Evolutionary conservation across 1,140 invertebrate genomes (phyloP).

Genomic region (Orchesella cincta): DNA sequence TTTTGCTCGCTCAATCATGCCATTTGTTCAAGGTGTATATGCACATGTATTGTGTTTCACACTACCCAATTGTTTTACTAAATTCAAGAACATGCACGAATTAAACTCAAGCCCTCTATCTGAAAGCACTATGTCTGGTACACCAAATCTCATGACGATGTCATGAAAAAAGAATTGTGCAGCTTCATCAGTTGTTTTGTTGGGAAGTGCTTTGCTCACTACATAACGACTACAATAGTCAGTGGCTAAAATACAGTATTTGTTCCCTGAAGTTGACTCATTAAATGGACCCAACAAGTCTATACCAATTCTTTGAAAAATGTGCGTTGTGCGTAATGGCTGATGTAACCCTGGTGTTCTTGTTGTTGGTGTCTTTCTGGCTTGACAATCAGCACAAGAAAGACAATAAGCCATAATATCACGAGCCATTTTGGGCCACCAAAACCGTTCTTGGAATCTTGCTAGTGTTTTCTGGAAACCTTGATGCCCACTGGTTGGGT

Average conservation of each 20-base stretch:
- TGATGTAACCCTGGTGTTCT: not conserved
- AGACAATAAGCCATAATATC: not conserved
- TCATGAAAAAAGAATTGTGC: conserved; percentile 50
- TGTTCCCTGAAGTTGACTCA: conserved; percentile 22
- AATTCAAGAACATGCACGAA: conserved; percentile 1
- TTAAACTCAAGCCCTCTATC: conserved; percentile 49
- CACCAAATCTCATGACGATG: conserved; percentile 50
- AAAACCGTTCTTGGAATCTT: not conserved
- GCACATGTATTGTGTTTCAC: conserved; percentile 46
- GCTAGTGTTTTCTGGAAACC: not conserved
- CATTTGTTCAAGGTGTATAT: conserved; percentile 57
- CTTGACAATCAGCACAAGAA: not conserved
- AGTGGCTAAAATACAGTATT: conserved; percentile 52
- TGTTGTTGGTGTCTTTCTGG: not conserved
- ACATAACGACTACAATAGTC: conserved; percentile 53
- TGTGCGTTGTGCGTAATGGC: not conserved
- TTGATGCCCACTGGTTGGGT: not conserved
- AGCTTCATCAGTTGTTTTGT: conserved; percentile 52
- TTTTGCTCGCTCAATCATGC: conserved; percentile 56
- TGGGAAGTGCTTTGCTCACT: conserved; percentile 46
- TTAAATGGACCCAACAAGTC: conserved; percentile 47
- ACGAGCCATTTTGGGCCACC: not conserved
- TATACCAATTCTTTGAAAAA: conserved; percentile 38
- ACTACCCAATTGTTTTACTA: conserved; percentile 26
- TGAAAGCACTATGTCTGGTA: conserved; percentile 51